A percentile compares a stretch with the other conserved stretches of the same genome.
These are phyloP conservation scores for Spheniscus mendiculus DNA, from an alignment of 2,113 vertebrate species.

Conservation along the genomic window DNA sequence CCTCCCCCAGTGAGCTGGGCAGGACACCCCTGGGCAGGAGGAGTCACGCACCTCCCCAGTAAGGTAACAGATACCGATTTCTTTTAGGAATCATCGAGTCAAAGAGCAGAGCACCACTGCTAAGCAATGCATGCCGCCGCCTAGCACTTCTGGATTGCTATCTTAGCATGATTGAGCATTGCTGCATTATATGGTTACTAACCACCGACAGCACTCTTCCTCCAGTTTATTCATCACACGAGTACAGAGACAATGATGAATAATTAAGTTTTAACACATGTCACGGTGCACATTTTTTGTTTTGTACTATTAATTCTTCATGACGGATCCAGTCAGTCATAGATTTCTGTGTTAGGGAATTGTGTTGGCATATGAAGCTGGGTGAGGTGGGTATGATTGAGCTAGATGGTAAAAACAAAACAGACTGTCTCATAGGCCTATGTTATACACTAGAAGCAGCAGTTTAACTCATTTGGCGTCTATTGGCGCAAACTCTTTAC, in stretches of 20 bases:
- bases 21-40: not conserved
- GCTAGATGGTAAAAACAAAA: not conserved
- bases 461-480: not conserved
- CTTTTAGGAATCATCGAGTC: not conserved
- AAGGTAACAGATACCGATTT: not conserved
- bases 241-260: not conserved
- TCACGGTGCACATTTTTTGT: not conserved
- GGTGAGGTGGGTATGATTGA: not conserved
- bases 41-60: rapidly evolving
- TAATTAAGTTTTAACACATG: not conserved
- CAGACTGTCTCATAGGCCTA: not conserved
- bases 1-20: rapidly evolving
- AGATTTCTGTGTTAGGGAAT: not conserved
- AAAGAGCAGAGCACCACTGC: rapidly evolving
- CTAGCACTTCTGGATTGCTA: not conserved
- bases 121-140: rapidly evolving
- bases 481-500: not conserved
- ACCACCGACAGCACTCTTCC: not conserved
- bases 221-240: not conserved
- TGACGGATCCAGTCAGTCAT: not conserved
- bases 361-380: not conserved
- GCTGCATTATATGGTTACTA: not conserved
- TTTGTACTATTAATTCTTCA: not conserved
- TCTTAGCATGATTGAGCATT: not conserved
- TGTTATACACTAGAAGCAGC: not conserved